Base-by-base conservation (phyloP, 2,888 invertebrate species). In the Drosophila longiperda region DNA sequence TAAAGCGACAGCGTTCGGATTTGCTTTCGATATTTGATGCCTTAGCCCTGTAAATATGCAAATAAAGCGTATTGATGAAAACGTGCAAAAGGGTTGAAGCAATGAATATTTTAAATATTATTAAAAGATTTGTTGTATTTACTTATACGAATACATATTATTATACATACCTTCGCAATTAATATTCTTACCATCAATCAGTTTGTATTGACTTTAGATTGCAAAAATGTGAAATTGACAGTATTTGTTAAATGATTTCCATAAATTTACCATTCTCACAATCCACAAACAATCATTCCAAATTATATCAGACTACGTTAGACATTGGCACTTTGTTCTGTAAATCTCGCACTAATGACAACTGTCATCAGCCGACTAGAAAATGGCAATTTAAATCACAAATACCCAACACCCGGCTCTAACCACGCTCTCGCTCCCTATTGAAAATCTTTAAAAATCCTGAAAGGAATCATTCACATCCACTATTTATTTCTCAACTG, bases 11-110 rank as follows among this genome's bases (percentile, higher is more conserved):
- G 45, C 23, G n/a, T 20, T 38, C 52, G 26, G 15, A 49, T 45
- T 69, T 55, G 58, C 49, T 4, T 40, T 49, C 33, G 34, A 23
- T 42, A 42, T 55, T 32, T 42, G 40, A 17, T 33, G 32, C 45
- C 12, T 29, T 29, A 23, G 2, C 20, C 32, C 45, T 45, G 33
- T 60, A 26, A 64, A 72, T 73, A 78, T 78, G 76, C 48, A 64
- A 67, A 73, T 67, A 23, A 26, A 23, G 6, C 20, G 40, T 34
- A 48, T 48, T 54, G 26, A 49, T 23, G 36, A 32, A 45, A 49
- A 36, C n/a, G 17, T 9, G 26, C 5, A 5, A 29, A 17, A 8
- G 17, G 38, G 48, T 9, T 17, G 4, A 55, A n/a, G 15, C 29
- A 17, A 49, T 40, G 38, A 67, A 42, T 49, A n/a, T 5, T 34